A percentile compares a stretch with the other conserved stretches of the same genome.
Conservation (phyloP, 1,140 invertebrate genomes). For the Ceratosolen fusciceps region DNA sequence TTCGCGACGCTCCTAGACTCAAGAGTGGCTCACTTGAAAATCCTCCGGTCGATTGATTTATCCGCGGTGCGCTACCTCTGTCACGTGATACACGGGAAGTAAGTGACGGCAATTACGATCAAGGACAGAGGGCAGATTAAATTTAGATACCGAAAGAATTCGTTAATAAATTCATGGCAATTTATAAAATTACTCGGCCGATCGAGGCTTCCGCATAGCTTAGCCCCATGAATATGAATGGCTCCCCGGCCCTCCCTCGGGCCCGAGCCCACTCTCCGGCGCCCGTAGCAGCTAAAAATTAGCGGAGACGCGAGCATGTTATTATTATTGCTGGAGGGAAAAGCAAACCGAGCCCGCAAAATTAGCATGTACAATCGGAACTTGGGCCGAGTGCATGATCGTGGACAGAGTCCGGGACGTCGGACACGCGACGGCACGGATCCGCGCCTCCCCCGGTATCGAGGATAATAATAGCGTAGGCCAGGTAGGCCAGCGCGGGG, state of each 20-base stretch:
- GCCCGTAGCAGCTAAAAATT: background rate
- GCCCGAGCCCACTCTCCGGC: background rate
- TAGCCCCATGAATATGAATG: background rate
- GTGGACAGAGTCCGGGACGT: background rate
- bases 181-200: background rate
- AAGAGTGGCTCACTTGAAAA: too few relatives aligned
- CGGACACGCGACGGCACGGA: background rate
- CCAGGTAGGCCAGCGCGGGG: background rate
- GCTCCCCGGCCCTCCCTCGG: background rate
- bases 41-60: too few relatives aligned
- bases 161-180: background rate
- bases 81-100: too few relatives aligned
- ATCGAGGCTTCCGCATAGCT: background rate
- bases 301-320: background rate
- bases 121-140: too few relatives aligned
- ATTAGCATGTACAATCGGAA: background rate
- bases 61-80: too few relatives aligned
- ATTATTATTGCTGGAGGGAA: background rate
- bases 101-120: too few relatives aligned
- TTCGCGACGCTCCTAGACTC: too few relatives aligned
- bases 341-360: background rate
- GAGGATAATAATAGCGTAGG: conserved; percentile 14
- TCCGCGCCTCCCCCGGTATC: background rate
- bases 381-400: background rate
- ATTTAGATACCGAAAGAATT: too few relatives aligned